Base-by-base conservation (phyloP, 2,888 invertebrate genomes). In the Pediacus dermestoides region DNA sequence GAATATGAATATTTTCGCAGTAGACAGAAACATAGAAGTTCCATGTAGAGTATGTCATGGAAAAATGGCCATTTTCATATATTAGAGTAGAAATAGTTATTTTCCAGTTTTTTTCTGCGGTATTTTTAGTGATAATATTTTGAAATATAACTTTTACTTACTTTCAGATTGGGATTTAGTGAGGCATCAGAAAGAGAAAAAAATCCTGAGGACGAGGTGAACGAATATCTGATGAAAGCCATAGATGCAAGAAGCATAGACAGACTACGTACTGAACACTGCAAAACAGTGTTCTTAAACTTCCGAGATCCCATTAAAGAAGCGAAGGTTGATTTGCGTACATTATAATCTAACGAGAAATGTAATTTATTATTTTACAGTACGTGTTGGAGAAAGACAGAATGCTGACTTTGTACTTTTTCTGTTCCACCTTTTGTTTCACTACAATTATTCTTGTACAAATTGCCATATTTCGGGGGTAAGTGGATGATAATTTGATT, bases 181-280 rank as follows among this genome's bases (percentile, higher is more conserved):
- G 81, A 85, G 41, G 74, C 73, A 36, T 70, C 72, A 13, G 86
- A 87, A 52, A 43, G 57, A 25, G 76, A 77, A 46, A 87, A 87
- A 66, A 83, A 87, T 64, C 88, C 89, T 0, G 90, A 92, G 56
- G 92, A 92, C 53, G 94, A 94, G 70, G 92, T 94, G 12, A 94
- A 96, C 65, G 96, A 96, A 57, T 96, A 96, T 69, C 75, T 97
- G 52, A 89, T 91, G 79, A 83, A 90, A 50, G 95, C 95, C 8
- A 96, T 96, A 49, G 94, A 95, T 68, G 94, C 94, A 1, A 78
- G 94, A 35, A 91, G 91, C 64, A 90, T 93, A 39, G 93, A 95
- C 71, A 80, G 87, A 34, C 76, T 94, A 35, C 76, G 91, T 36
- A 78, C 85, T 1, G 90, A 95, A 63, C 92, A 96, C 67, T 95